Percentiles rank a stretch among this genome's conserved stretches.
phyloP scores from a whole-genome alignment of 2,888 invertebrate species.

The Lasioglossum leucozonium region DNA sequence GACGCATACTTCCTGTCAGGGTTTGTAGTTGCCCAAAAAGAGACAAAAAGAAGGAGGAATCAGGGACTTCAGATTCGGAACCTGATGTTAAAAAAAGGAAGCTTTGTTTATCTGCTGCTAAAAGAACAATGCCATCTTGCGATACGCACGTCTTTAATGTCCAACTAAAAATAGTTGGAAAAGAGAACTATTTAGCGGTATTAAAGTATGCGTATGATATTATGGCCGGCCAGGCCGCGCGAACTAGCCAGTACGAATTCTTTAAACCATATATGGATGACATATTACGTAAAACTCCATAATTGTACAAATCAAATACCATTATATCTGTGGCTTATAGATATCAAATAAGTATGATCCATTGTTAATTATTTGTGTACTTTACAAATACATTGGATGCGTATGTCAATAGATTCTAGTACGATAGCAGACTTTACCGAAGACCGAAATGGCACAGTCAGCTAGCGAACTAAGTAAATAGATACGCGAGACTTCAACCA shows the following conservation, averaged over 20 bases:
- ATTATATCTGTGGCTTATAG: constrained; percentile 37
- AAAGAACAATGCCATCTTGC: constrained; percentile 64
- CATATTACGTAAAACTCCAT: constrained; percentile 62
- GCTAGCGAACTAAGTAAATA: no score
- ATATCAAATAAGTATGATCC: constrained; percentile 17
- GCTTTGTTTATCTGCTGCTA: constrained; percentile 72
- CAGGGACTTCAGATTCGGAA: constrained; percentile 71
- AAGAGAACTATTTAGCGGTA: constrained; percentile 79
- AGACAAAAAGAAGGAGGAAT: constrained; percentile 89
- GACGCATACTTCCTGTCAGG: constrained; percentile 89
- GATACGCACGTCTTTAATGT: constrained; percentile 75
- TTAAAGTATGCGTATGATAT: constrained; percentile 81
- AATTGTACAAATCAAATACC: constrained; percentile 10
- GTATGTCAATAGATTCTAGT: background rate
- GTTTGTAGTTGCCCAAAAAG: constrained; percentile 93
- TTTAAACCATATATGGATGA: constrained; percentile 78
- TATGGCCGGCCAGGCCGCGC: constrained; percentile 82
- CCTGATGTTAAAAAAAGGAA: constrained; percentile 73
- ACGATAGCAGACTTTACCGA: no score
- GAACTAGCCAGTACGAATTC: constrained; percentile 69
- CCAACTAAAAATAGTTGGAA: constrained; percentile 82
- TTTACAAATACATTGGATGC: constrained; percentile 26
- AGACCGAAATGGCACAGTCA: no score
- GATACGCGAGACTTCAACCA: no score
- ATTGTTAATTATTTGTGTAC: constrained; percentile 41